Base-by-base conservation (phyloP, 1,140 invertebrate genomes). In the Copidosoma floridanum region DNA sequence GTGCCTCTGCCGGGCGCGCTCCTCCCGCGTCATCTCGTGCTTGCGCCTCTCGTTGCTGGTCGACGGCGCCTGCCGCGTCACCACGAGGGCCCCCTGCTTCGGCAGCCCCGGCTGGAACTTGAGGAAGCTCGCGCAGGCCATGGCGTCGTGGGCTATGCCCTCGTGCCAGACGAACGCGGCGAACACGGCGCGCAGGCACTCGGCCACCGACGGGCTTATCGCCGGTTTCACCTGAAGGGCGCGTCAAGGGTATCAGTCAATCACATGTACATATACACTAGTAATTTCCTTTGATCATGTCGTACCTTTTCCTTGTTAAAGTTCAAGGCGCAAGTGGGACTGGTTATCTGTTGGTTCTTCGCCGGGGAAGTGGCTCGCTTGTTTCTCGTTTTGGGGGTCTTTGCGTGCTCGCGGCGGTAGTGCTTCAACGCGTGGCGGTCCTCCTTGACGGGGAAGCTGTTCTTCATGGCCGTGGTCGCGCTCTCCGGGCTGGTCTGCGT, bases 81-180 rank as follows among this genome's bases (percentile, higher is more conserved):
- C 46, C 8, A 55, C 59, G 0, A 50, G 18, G 1, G 44, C 44
- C 8, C 59, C 59, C 67, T 91, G 85, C 70, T 93, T 93, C 5
- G 90, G 89, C 55, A 96, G 78, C 18, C 87, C 86, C 6, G 94
- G 94, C 77, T 97, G 94, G 74, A 98, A 98, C 79, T 97, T 97
- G 0, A 99, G 81, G 73, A 95, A 98, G 4, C 95, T 94, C 1
- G 95, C 94, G 73, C 94, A 96, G 0, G 95, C 94, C 89, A 98
- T 98, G 5, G 95, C 95, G 76, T 99, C 96, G 74, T 97, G 94
- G 0, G 97, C 93, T 40, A 98, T 90, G 1, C 93, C 95, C 83
- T 98, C 95, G 76, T 99, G 96, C 95, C 95, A 98, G 1, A 98
- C 78, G 69, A 98, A 90, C 0, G 96, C 94, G 0, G 95, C 95